Evolutionary conservation across 2,797 vertebrate species (phyloP).

Genomic region (Austrolebias charrua): DNA sequence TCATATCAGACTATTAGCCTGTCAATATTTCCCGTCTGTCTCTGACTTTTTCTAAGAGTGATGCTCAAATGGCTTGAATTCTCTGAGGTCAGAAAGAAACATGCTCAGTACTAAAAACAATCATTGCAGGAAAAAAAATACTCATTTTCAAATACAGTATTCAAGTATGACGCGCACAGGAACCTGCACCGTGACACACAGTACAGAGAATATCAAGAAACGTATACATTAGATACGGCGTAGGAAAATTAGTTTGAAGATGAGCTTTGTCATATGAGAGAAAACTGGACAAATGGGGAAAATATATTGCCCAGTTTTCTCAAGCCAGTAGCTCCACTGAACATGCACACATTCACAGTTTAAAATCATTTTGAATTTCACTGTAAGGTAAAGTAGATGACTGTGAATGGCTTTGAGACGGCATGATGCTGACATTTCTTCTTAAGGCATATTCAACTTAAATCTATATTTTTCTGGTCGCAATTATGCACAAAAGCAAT

Average conservation of each 20-base stretch:
- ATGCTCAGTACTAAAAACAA: neutral
- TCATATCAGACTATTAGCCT: conserved; percentile 41
- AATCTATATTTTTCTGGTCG: neutral
- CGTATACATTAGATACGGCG: conserved; percentile 8
- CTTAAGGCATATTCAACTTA: neutral
- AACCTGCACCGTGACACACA: conserved; percentile 18
- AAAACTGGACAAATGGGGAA: neutral
- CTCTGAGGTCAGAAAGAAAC: conserved; percentile 44
- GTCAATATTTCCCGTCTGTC: conserved; percentile 45
- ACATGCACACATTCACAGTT: too few species aligned
- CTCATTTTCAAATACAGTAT: conserved; percentile 31
- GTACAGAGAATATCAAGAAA: conserved; percentile 5
- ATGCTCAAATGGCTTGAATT: conserved; percentile 39
- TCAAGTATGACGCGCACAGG: conserved; percentile 36
- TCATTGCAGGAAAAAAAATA: conserved; percentile 6
- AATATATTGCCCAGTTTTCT: too few species aligned
- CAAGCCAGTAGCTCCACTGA: too few species aligned
- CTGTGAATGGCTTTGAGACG: neutral
- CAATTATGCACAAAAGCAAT: neutral
- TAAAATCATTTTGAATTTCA: too few species aligned
- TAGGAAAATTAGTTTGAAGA: conserved; percentile 43
- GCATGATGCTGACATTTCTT: neutral
- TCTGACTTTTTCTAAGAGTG: conserved; percentile 42
- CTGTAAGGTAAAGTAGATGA: neutral
- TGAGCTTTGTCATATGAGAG: conserved; percentile 10